Conservation (phyloP, 2,797 vertebrate genomes). For the Tragelaphus eurycerus region DNA sequence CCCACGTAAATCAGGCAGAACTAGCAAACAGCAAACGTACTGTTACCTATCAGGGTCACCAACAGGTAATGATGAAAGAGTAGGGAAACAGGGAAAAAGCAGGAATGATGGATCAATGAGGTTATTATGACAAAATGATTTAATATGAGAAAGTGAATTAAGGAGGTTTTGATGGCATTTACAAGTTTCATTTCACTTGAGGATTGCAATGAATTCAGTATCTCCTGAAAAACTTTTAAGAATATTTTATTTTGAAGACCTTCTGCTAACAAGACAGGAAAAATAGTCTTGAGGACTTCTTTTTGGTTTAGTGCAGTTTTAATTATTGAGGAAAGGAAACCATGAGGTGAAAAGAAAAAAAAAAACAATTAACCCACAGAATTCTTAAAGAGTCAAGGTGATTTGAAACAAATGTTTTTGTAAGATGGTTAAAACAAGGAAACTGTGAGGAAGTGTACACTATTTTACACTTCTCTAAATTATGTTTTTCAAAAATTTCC, state of each 20-base stretch:
- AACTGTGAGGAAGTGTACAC: neutral
- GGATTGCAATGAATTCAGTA: neutral
- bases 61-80: neutral
- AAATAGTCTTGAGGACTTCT: neutral
- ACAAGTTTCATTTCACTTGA: neutral
- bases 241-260: neutral
- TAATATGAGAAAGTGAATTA: neutral
- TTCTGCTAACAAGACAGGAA: conserved; percentile 34
- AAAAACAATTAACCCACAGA: neutral
- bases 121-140: conserved; percentile 16
- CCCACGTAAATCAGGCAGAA: neutral
- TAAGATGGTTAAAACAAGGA: neutral
- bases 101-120: neutral
- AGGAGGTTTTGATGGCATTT: neutral
- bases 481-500: neutral
- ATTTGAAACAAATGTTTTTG: neutral
- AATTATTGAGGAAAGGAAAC: conserved; percentile 30
- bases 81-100: neutral
- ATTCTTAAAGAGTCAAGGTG: neutral
- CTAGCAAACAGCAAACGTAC: neutral
- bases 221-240: neutral
- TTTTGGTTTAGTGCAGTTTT: neutral
- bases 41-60: neutral
- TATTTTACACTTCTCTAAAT: neutral
- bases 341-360: neutral